phyloP scores from a whole-genome alignment of 2,113 vertebrate genomes.

The Platysternon megacephalum region DNA sequence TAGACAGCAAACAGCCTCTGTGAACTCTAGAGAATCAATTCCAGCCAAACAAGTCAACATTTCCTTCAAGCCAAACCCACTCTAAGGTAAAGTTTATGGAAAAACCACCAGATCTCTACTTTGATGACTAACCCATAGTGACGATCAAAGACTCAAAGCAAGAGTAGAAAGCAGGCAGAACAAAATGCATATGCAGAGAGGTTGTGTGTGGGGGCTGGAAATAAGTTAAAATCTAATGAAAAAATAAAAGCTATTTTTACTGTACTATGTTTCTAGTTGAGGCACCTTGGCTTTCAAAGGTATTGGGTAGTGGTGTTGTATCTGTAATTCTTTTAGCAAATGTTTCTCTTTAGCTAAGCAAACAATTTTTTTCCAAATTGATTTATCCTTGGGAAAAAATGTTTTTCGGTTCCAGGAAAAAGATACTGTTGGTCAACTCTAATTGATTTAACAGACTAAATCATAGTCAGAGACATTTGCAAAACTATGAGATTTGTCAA shows the following conservation, averaged over 20 bases:
- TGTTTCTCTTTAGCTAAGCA: neutral
- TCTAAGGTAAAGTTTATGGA: neutral
- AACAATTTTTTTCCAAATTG: neutral
- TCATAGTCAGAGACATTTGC: neutral
- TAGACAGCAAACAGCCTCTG: neutral
- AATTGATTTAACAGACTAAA: neutral
- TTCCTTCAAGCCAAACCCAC: neutral
- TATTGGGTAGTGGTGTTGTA: neutral
- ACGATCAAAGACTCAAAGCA: neutral
- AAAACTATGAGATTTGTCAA: neutral
- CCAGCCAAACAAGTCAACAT: neutral
- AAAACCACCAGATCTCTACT: neutral
- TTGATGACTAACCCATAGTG: neutral
- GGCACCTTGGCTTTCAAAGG: neutral
- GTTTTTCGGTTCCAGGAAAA: neutral
- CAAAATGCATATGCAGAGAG: neutral
- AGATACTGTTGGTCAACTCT: rapidly evolving
- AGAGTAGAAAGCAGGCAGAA: neutral
- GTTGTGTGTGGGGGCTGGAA: neutral
- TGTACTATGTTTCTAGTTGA: neutral
- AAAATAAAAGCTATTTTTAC: neutral
- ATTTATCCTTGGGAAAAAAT: neutral
- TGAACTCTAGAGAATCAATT: slow-evolving; percentile 6
- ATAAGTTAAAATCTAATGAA: neutral
- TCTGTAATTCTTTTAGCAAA: neutral